A percentile compares a stretch with the other conserved stretches of the same genome.
Evolutionary conservation across 1,140 invertebrate genomes (phyloP).

Genomic region (Leptopilina clavipes): DNA sequence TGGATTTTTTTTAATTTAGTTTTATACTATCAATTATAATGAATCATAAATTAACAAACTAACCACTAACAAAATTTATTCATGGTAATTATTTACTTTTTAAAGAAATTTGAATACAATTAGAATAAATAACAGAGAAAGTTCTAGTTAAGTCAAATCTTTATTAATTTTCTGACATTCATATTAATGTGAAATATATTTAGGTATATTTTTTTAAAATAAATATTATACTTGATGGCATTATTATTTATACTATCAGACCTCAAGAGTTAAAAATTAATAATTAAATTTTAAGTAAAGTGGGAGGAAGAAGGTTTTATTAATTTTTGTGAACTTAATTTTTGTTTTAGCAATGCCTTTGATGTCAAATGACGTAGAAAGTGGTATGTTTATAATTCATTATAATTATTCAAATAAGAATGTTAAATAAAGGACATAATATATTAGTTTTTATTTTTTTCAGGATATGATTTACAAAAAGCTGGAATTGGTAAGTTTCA

Average conservation of each 20-base stretch:
- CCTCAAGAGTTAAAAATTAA: too few relatives aligned
- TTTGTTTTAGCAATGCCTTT: conserved; percentile 12
- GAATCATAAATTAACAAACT: neutral
- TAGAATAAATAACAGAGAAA: too few relatives aligned
- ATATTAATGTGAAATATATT: too few relatives aligned
- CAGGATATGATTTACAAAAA: neutral
- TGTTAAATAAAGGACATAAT: neutral
- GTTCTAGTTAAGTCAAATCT: too few relatives aligned
- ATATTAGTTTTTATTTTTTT: neutral
- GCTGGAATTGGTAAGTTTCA: neutral
- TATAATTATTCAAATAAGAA: conserved; percentile 13
- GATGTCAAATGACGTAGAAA: neutral
- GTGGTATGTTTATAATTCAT: neutral
- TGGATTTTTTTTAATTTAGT: neutral
- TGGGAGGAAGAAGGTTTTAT: neutral
- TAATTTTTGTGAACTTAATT: neutral
- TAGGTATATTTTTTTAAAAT: too few relatives aligned
- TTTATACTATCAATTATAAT: neutral
- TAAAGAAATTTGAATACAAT: too few relatives aligned
- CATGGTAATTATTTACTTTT: neutral
- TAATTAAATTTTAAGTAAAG: too few relatives aligned
- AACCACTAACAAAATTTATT: neutral
- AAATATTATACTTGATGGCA: too few relatives aligned
- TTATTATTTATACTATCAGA: too few relatives aligned
- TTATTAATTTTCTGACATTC: too few relatives aligned